phyloP scores from a whole-genome alignment of 2,113 vertebrate species.

The Oreochromis spilurus region DNA sequence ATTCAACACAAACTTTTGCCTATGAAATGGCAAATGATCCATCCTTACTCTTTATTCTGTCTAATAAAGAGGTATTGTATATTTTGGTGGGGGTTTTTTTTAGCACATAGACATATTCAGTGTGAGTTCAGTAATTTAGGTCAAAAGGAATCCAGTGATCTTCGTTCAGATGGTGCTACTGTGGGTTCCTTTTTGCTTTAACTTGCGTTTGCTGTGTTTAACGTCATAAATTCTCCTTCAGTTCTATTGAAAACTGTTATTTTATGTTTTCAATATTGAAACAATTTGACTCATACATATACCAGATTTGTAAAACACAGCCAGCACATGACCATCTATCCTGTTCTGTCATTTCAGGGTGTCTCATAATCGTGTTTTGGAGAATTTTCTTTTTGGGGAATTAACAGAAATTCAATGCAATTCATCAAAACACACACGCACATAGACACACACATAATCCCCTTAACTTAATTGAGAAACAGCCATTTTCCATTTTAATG shows the following conservation, averaged over 20 bases:
- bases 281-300: background rate
- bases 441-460: constrained; percentile 28
- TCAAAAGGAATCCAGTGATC: background rate
- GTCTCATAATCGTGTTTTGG: constrained; percentile 26
- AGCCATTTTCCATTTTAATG: constrained; percentile 39
- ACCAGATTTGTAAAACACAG: background rate
- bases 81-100: background rate
- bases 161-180: background rate
- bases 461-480: constrained; percentile 40
- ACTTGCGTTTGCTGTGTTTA: background rate
- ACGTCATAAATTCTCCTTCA: background rate
- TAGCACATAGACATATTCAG: background rate
- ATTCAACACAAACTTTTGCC: background rate
- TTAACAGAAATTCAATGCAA: constrained; percentile 35
- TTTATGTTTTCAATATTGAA: background rate
- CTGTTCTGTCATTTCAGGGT: constrained; percentile 18
- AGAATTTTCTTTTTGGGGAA: constrained; percentile 13
- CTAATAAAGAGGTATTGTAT: background rate
- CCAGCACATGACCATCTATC: constrained; percentile 16
- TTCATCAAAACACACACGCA: constrained; percentile 13
- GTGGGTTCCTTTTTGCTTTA: background rate
- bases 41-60: background rate
- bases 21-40: background rate
- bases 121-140: background rate
- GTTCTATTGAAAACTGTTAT: background rate